These are phyloP conservation scores for Coracopsis vasa DNA, from an alignment of 2,113 vertebrate genomes.

Conservation along the genomic window DNA sequence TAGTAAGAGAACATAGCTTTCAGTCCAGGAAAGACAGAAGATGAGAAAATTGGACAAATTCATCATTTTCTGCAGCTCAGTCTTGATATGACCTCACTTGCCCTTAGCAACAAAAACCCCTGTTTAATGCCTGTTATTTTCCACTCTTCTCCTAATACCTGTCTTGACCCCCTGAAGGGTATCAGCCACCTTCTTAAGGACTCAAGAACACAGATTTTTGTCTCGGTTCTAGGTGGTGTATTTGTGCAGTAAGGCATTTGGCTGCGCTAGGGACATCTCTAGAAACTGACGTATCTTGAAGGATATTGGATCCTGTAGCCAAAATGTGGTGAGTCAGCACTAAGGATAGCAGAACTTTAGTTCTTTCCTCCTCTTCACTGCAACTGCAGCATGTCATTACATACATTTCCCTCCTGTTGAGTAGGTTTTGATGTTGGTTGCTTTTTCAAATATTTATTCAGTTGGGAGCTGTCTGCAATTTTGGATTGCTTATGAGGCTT, in stretches of 20 bases:
- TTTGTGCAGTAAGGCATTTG: not conserved
- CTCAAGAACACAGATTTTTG: not conserved
- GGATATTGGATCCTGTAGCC: not conserved
- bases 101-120: not conserved
- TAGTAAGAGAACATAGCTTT: not conserved
- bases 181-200: not conserved
- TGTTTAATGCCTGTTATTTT: not conserved
- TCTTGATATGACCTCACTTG: not conserved
- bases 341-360: not conserved
- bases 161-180: not conserved
- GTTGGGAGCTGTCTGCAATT: not conserved
- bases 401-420: not conserved
- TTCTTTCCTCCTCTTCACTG: not conserved
- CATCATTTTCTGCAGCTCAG: not conserved
- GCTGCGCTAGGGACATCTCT: not conserved
- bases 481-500: not conserved
- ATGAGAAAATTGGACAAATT: not conserved
- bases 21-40: not conserved
- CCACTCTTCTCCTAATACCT: not conserved
- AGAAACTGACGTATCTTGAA: not conserved
- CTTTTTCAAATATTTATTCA: not conserved
- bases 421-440: conserved; percentile 21
- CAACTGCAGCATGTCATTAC: not conserved
- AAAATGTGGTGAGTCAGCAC: conserved; percentile 24
- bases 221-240: not conserved